Evolutionary conservation across 1,140 invertebrate genomes (phyloP).

Genomic region (Araneus ventricosus): DNA sequence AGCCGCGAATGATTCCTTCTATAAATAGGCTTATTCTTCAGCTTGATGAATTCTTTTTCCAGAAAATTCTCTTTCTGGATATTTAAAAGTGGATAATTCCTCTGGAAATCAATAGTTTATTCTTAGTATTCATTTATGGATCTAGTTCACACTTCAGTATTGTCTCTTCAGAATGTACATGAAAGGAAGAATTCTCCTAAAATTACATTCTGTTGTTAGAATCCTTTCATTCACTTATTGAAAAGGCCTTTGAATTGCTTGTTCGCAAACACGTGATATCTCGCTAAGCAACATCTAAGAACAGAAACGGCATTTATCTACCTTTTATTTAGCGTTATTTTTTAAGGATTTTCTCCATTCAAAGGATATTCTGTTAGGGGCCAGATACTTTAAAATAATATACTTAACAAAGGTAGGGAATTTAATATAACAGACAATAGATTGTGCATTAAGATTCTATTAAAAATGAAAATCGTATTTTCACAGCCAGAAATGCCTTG

Average conservation of each 20-base stretch:
- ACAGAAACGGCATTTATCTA: too few relatives aligned
- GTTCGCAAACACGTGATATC: neutral
- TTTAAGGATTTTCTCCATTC: too few relatives aligned
- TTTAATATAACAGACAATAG: too few relatives aligned
- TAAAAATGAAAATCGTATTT: too few relatives aligned
- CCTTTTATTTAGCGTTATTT: too few relatives aligned
- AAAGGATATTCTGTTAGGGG: too few relatives aligned
- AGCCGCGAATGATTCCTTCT: neutral
- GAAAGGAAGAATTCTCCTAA: neutral
- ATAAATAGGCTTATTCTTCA: neutral
- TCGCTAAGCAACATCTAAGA: too few relatives aligned
- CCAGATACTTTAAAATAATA: too few relatives aligned
- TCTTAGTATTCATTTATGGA: conserved; percentile 1
- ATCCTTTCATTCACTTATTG: neutral
- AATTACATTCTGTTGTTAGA: neutral
- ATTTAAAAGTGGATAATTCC: neutral
- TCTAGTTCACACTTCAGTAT: neutral
- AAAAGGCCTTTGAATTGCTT: neutral
- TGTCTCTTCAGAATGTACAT: neutral
- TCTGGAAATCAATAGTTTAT: neutral
- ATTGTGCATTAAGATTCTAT: too few relatives aligned
- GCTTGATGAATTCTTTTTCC: neutral
- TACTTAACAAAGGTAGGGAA: too few relatives aligned
- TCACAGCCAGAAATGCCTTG: too few relatives aligned
- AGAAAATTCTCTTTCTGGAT: neutral